Evolutionary conservation across 2,113 vertebrate species (phyloP), one percentile per base, ranked within the genome.

Genomic region (Coracopsis vasa): DNA sequence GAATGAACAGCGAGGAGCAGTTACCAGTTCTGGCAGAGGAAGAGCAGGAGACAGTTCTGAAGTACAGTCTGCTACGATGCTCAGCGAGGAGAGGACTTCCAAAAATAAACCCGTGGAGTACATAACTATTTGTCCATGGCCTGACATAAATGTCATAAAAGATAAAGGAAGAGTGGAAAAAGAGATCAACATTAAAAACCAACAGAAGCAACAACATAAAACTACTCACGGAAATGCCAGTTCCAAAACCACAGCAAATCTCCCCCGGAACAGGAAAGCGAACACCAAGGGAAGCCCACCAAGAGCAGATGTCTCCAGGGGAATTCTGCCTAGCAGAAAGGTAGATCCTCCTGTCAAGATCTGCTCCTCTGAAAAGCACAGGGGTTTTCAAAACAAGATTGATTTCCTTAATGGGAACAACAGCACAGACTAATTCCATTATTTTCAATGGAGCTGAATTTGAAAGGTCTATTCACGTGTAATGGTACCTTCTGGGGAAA

Each of bases 401-500:
- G 95, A 95, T 94, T 88, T 92, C 89, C 95, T 92, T 91, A 94
- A 91, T 13, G 29, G 88, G 69, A 96, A 90, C 72, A 92, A 82
- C 91, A 82, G 39, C 28, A 28, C 88, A 82, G 77, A 13, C 91
- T 93, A 93, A 96, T 89, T 85, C 96, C 88, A 82, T 93, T 95
- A 20, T 94, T 96, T 96, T 92, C 96, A 92, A 95, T 64, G 91
- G 85, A 95, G 95, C 69, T 92, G 95, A 65, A 94, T 95, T 53
- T 95, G 90, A 97, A 97, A 94, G 90, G 87, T 83, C 96, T 95
- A 7, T 96, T 98, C 96, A 95, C 77, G 39, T 94, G 94, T 87
- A 97, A 97, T 90, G 88, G 95, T 83, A 96, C 89, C 95, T 97
- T 94, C 92, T 41, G 95, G 91, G 75, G 84, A 81, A 90, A 94